These are phyloP conservation scores for Tragelaphus eurycerus DNA, from an alignment of 2,797 vertebrate species.

Conservation along the genomic window DNA sequence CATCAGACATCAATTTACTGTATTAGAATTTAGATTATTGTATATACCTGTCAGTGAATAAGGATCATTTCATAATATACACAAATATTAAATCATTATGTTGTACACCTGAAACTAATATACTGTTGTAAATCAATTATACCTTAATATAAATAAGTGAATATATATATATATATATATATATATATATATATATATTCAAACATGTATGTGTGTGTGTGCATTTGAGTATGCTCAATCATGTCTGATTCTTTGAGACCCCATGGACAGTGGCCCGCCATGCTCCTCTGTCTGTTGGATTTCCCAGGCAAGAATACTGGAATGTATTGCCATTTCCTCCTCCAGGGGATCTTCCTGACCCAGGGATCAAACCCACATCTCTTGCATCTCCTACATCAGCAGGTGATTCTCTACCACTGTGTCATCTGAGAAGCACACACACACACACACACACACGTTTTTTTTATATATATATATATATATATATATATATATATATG, in stretches of 20 bases:
- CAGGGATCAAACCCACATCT: too few relatives aligned
- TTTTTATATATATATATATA: too few relatives aligned
- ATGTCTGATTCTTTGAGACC: neutral
- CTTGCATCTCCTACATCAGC: too few relatives aligned
- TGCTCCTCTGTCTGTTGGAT: neutral
- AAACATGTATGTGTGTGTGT: neutral
- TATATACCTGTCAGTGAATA: neutral
- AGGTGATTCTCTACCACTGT: too few relatives aligned
- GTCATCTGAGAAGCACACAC: too few relatives aligned
- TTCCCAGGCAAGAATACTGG: neutral
- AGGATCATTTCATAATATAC: neutral
- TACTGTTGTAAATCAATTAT: neutral
- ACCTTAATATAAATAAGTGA: neutral
- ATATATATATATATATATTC: too few relatives aligned
- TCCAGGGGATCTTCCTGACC: neutral
- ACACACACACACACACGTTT: too few relatives aligned
- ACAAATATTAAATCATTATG: neutral
- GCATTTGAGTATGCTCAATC: neutral
- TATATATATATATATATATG: too few relatives aligned
- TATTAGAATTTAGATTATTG: neutral
- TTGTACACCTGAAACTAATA: neutral
- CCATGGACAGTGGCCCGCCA: neutral
- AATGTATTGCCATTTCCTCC: neutral
- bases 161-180: neutral
- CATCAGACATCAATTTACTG: neutral